Conservation (phyloP, 2,797 vertebrate genomes). For the Passerculus sandwichensis region DNA sequence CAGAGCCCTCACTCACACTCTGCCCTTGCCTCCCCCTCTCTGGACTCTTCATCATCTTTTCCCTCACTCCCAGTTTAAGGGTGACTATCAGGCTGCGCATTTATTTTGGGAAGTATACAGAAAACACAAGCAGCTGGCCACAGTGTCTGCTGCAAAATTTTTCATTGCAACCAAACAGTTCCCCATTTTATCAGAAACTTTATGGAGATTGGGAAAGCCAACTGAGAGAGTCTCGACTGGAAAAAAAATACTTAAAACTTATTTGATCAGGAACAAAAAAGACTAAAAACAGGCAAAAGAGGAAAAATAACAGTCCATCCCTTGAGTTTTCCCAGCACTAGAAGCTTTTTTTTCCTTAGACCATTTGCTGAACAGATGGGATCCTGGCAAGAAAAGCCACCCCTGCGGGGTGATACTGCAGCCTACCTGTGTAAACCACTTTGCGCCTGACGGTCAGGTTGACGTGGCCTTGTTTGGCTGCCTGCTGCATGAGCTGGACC, state of each 20-base stretch:
- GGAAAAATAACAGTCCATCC: neutral
- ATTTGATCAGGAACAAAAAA: neutral
- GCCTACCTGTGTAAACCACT: constrained; percentile 89
- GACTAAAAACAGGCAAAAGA: neutral
- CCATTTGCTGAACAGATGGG: constrained; percentile 31
- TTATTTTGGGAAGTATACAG: neutral
- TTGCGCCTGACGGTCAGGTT: constrained; percentile 97
- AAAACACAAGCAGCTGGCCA: neutral
- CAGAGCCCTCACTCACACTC: rapidly evolving
- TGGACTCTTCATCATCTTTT: neutral
- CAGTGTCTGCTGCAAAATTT: neutral
- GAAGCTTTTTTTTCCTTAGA: neutral
- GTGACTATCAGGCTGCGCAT: neutral
- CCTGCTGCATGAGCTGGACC: constrained; percentile 98
- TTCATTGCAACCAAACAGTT: rapidly evolving
- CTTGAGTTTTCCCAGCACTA: neutral
- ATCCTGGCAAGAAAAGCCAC: neutral
- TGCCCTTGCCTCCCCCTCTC: neutral
- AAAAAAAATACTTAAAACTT: neutral
- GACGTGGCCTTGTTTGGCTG: constrained; percentile 97
- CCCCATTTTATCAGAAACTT: neutral
- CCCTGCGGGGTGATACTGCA: neutral
- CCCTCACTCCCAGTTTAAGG: neutral
- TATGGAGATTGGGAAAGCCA: neutral
- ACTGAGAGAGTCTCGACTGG: neutral